Evolutionary conservation across 2,797 vertebrate genomes (phyloP).

Genomic region (Acanthis flammea): DNA sequence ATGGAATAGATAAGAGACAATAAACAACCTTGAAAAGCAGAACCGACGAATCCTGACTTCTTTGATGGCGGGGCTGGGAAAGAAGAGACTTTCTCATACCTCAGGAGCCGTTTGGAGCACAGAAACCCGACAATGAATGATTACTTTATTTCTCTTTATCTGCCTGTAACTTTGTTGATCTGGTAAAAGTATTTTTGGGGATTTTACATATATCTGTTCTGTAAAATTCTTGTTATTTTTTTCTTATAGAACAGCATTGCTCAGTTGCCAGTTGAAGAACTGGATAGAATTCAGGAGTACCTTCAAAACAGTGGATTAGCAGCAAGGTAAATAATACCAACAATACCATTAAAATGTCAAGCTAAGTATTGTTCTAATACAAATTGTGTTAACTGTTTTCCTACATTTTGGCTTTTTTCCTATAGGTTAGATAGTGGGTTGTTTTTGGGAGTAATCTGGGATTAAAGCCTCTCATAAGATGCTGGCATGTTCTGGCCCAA

Average conservation of each 20-base stretch:
- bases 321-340: slow-evolving; percentile 81
- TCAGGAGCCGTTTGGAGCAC: background rate
- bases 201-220: background rate
- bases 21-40: too few relatives aligned
- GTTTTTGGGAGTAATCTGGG: background rate
- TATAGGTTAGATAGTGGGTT: background rate
- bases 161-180: background rate
- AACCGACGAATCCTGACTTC: fast-evolving
- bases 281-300: slow-evolving; percentile 92
- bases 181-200: background rate
- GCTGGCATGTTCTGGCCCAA: background rate
- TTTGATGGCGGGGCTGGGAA: too few relatives aligned
- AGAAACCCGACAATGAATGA: fast-evolving
- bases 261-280: slow-evolving; percentile 91
- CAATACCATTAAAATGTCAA: background rate
- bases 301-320: slow-evolving; percentile 91
- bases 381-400: background rate
- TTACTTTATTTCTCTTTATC: background rate
- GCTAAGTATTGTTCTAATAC: background rate
- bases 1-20: too few relatives aligned
- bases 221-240: slow-evolving; percentile 6
- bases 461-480: background rate
- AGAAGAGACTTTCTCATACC: too few relatives aligned
- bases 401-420: background rate
- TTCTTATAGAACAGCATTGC: slow-evolving; percentile 86